phyloP scores from a whole-genome alignment of 2,888 invertebrate species.

The Lomographa bimaculata region DNA sequence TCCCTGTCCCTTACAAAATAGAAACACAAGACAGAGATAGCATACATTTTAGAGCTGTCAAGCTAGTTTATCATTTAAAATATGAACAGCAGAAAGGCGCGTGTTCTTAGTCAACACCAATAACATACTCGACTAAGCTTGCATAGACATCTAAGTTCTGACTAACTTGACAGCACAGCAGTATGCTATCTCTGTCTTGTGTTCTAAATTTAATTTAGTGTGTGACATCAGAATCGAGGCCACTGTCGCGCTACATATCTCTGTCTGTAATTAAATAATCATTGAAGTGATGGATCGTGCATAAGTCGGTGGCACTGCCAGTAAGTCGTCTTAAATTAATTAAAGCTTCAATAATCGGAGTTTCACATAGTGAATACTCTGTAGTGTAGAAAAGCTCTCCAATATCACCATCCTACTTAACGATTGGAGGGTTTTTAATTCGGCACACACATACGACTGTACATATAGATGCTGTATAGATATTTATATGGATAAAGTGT shows the following conservation, averaged over 20 bases:
- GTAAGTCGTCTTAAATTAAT: constrained; percentile 53
- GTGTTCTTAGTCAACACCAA: too few species aligned
- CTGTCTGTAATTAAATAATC: constrained; percentile 44
- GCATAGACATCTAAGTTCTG: too few species aligned
- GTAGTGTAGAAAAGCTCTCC: constrained; percentile 43
- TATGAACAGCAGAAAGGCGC: too few species aligned
- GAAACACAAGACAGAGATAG: too few species aligned
- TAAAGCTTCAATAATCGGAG: constrained; percentile 56
- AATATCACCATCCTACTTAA: constrained; percentile 18
- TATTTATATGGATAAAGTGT: constrained; percentile 71
- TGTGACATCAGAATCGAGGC: too few species aligned
- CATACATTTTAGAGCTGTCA: too few species aligned
- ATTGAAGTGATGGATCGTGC: constrained; percentile 52
- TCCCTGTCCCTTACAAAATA: too few species aligned
- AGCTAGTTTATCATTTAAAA: too few species aligned
- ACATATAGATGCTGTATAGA: constrained; percentile 81
- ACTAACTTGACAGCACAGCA: too few species aligned
- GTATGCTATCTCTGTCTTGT: too few species aligned
- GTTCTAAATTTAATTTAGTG: too few species aligned
- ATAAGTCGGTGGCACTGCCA: constrained; percentile 74
- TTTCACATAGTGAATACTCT: constrained; percentile 67
- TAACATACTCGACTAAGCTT: too few species aligned
- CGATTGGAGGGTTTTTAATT: constrained; percentile 39
- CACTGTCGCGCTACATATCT: constrained; percentile 70
- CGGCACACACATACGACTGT: constrained; percentile 65